These are phyloP conservation scores for Gila robusta DNA, from an alignment of 2,797 vertebrate genomes.

Conservation along the genomic window DNA sequence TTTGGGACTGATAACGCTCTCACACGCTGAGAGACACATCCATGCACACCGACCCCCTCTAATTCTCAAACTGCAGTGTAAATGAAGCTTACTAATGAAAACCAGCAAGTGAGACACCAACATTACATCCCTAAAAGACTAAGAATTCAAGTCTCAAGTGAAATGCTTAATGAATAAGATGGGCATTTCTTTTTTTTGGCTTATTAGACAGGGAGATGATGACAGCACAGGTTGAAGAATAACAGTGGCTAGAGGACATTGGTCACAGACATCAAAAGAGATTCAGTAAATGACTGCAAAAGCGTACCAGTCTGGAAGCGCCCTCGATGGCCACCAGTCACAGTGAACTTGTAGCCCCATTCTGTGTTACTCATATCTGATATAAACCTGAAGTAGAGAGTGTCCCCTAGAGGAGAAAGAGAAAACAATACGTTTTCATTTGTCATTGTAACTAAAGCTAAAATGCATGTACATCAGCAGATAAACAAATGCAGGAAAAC, in stretches of 20 bases:
- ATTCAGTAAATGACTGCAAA: not conserved
- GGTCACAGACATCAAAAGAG: not conserved
- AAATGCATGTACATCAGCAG: not conserved
- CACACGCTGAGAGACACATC: constrained; percentile 2
- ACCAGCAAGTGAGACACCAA: not conserved
- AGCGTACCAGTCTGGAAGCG: constrained; percentile 95
- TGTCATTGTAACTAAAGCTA: not conserved
- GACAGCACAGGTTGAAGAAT: not conserved
- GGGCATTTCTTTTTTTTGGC: not conserved
- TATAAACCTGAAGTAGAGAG: constrained; percentile 92
- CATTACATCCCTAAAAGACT: not conserved
- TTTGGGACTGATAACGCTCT: not conserved
- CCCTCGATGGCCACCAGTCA: constrained; percentile 94
- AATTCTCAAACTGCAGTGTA: not conserved
- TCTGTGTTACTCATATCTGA: constrained; percentile 99
- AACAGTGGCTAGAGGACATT: constrained; percentile 10
- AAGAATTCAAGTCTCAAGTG: not conserved
- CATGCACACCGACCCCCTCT: not conserved
- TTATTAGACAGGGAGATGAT: constrained; percentile 11
- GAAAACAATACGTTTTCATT: not conserved
- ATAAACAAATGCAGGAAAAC: not conserved
- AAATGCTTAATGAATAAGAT: not conserved
- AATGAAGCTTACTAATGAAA: constrained; percentile 12
- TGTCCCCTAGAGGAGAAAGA: constrained; percentile 83
- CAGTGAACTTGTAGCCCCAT: constrained; percentile 97